These are phyloP conservation scores for Protophormia terraenovae DNA, from an alignment of 2,888 invertebrate genomes.

Conservation along the genomic window DNA sequence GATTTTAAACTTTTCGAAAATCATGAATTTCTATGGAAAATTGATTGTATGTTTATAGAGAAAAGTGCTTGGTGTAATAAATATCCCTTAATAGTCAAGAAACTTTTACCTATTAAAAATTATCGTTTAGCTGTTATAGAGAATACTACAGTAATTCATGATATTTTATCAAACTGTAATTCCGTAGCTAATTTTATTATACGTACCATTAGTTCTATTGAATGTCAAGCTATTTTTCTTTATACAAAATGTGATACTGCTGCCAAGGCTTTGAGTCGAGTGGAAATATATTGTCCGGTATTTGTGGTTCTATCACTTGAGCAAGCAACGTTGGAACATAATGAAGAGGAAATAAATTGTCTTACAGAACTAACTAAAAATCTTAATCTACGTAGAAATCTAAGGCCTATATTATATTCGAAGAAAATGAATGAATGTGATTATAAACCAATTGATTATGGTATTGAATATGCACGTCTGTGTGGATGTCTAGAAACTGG, in stretches of 20 bases:
- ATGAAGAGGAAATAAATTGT: slow-evolving; percentile 64
- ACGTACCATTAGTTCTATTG: slow-evolving; percentile 77
- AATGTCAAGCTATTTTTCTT: slow-evolving; percentile 78
- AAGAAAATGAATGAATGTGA: slow-evolving; percentile 72
- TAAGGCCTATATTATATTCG: slow-evolving; percentile 74
- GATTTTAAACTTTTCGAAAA: slow-evolving; percentile 79
- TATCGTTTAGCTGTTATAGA: slow-evolving; percentile 73
- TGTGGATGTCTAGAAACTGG: slow-evolving; percentile 76
- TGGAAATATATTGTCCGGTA: slow-evolving; percentile 80
- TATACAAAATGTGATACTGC: slow-evolving; percentile 74
- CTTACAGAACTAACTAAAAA: slow-evolving; percentile 72
- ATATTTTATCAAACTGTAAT: slow-evolving; percentile 72
- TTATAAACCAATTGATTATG: slow-evolving; percentile 74
- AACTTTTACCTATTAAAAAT: slow-evolving; percentile 76
- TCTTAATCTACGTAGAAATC: slow-evolving; percentile 76
- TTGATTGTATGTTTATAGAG: slow-evolving; percentile 79
- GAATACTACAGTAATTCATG: slow-evolving; percentile 71
- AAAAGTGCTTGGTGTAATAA: slow-evolving; percentile 78
- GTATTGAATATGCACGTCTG: slow-evolving; percentile 75
- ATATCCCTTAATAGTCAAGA: slow-evolving; percentile 79
- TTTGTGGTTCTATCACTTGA: slow-evolving; percentile 75
- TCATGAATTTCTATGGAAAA: slow-evolving; percentile 75
- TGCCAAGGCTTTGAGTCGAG: slow-evolving; percentile 74
- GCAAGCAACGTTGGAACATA: slow-evolving; percentile 64
- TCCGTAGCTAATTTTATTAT: slow-evolving; percentile 78